Evolutionary conservation across 2,888 invertebrate genomes (phyloP), one percentile per base, ranked within the genome.

Genomic region (Pristionchus entomophagus): DNA sequence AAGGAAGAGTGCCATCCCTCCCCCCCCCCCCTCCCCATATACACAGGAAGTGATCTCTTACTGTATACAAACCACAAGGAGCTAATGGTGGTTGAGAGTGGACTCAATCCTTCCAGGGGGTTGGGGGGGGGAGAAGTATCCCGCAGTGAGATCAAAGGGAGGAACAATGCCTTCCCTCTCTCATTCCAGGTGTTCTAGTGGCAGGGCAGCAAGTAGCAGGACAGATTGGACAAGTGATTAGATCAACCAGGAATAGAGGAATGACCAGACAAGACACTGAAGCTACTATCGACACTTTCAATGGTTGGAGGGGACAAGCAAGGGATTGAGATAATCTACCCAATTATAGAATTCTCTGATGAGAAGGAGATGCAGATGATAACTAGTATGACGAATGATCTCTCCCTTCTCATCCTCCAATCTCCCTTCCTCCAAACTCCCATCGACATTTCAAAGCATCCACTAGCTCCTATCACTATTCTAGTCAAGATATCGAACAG

Each of bases 371-470:
- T 86, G 59, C 65, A 77, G 26, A 38, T 88, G 56, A 90, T 91
- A n/a, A 89, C 88, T 49, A 62, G 86, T n/a, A 86, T 91, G 86
- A 88, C 90, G 4, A 88, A 90, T 29, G 87, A 87, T 32, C 59
- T 89, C 14, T 87, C 87, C 59, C 86, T 91, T 22, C 69, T 91
- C 3, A 86, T 91, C 22, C 89, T 91, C 14, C 89, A 91, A 51
- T 86, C 89, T n/a, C 90, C 90, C n/a, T 86, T 89, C 84, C 88
- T 91, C 53, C 86, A 90, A 38, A 88, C 88, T 14, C 90, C 90
- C 8, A 84, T 86, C 56, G 90, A 91, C 53, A 85, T 90, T 51
- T 87, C 89, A 53, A 87, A 87, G 38, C 84, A 89, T 77, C 87
- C 87, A 32, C 85, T 91, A 65, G 89, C 91, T 0, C 91, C 91